A percentile compares a stretch with the other conserved stretches of the same genome.
Conservation (phyloP, 2,113 vertebrate species). For the Pteruthius melanotis region DNA sequence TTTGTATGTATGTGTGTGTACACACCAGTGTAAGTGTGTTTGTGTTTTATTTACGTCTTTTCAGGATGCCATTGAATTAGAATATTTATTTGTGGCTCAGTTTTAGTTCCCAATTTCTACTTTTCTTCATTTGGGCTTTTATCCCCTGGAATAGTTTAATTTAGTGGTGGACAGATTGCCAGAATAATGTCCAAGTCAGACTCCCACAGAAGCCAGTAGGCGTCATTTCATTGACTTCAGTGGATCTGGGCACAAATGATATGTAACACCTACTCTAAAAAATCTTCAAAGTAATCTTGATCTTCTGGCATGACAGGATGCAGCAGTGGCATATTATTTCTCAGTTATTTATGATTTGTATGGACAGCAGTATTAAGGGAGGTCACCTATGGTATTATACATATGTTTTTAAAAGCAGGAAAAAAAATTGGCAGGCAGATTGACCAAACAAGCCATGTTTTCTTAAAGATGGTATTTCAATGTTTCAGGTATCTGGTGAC, state of each 20-base stretch:
- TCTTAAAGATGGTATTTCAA: conserved; percentile 8
- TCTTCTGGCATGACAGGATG: conserved; percentile 17
- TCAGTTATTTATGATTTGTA: not conserved
- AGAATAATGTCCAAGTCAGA: conserved; percentile 13
- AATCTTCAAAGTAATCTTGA: not conserved
- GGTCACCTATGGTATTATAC: not conserved
- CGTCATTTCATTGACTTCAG: not conserved
- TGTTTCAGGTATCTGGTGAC: conserved; percentile 45
- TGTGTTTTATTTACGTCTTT: not conserved
- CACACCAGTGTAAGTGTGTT: not conserved
- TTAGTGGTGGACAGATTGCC: not conserved
- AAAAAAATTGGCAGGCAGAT: not conserved
- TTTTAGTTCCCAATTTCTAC: not conserved
- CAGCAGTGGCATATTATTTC: conserved; percentile 1
- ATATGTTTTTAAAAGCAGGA: not conserved
- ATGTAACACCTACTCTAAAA: not conserved
- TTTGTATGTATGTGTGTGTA: not conserved
- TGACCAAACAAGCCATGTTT: conserved; percentile 9
- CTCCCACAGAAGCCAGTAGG: conserved; percentile 33
- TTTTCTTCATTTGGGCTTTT: conserved; percentile 19
- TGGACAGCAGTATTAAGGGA: not conserved
- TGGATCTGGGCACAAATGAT: conserved; percentile 29
- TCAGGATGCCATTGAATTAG: not conserved
- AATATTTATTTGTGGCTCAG: not conserved
- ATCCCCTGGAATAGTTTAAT: not conserved